phyloP scores from a whole-genome alignment of 2,113 vertebrate genomes.

The Crotalus horridus region DNA sequence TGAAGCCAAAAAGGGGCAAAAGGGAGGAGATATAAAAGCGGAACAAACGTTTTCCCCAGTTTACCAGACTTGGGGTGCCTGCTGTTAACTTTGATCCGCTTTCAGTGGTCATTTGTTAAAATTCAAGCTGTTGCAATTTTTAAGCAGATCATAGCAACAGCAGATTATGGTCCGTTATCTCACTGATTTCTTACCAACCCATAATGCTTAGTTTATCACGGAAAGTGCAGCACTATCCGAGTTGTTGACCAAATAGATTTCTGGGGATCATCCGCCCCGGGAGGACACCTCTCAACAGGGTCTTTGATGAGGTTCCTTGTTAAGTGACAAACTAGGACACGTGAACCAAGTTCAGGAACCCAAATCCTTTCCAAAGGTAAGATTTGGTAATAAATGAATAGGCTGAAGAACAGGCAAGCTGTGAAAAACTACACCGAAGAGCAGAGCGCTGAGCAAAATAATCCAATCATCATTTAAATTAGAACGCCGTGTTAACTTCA shows the following conservation, averaged over 20 bases:
- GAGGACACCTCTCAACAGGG: background rate
- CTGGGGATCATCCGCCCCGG: accelerated
- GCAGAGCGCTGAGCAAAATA: accelerated
- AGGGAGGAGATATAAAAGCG: background rate
- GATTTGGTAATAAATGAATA: background rate
- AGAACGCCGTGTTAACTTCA: background rate
- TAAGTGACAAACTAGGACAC: background rate
- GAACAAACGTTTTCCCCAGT: background rate
- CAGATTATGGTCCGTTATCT: background rate
- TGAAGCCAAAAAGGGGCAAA: background rate
- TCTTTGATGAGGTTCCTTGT: background rate
- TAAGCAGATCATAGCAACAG: background rate
- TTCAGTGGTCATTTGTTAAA: accelerated
- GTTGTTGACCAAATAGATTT: background rate
- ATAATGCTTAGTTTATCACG: background rate
- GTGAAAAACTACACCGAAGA: background rate
- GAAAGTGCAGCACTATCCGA: background rate
- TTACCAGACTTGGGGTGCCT: background rate
- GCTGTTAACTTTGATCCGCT: background rate
- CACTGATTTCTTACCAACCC: background rate
- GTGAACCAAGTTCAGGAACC: accelerated
- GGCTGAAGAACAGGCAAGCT: background rate
- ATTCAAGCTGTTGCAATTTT: accelerated
- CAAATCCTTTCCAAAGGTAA: too few species aligned
- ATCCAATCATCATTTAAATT: background rate